Base-by-base conservation (phyloP, 2,113 vertebrate genomes). In the Rhadina sibilatrix region DNA sequence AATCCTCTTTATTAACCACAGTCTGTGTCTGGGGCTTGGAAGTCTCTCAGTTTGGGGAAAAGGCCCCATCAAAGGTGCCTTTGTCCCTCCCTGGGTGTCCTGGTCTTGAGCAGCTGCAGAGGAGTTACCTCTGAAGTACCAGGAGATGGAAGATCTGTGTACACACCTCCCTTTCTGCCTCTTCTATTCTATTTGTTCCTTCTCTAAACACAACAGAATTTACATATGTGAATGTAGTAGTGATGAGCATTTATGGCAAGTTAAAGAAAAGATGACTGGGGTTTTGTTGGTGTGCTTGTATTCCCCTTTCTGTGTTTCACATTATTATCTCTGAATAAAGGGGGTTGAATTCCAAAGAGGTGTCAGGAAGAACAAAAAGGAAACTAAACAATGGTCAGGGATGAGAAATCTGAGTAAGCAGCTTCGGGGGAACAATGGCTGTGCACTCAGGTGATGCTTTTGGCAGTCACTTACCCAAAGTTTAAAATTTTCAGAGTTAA, bases 331-430 rank as follows among this genome's bases (percentile, higher is more conserved):
- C 33, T 40, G 37, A 76, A 30, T 24, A 23, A 46, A 83, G 47
- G 70, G 61, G 17, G 5, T 8, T 64, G 71, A 61, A 85, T 86
- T 86, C 79, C 24, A 44, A 90, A 64, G 77, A 68, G 60, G 57
- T 75, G 56, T 50, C 66, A 44, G 81, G 85, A 88, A 83, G 66
- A 83, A 40, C 74, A 81, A 95, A 88, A 79, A 94, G 94, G 94
- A 96, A 93, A 49, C 71, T 12, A 5, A 90, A 90, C 91, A 91
- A 78, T 63, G 63, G 74, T 38, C 82, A 80, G 82, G 74, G 53
- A 85, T 44, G 78, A 56, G 83, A 72, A 56, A 54, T 40, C 70
- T 63, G 66, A 11, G 64, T 44, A 77, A 88, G 86, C 78, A 87
- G 21, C 90, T 61, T 38, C 4, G 5, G 17, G 19, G 10, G 70